Base-by-base conservation (phyloP, 2,888 invertebrate genomes). In the Drosophila colorata region DNA sequence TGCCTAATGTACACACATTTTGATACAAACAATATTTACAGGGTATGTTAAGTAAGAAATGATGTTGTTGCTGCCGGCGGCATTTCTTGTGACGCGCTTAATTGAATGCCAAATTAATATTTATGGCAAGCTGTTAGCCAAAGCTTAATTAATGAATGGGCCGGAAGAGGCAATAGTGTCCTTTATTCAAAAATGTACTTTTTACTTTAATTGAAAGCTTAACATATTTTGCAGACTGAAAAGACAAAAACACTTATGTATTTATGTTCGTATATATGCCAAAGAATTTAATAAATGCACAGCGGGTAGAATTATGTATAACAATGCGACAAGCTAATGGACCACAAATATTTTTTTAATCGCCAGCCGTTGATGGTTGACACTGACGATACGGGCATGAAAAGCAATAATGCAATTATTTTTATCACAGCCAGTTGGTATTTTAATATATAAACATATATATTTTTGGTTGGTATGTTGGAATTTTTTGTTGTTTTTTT, bases 81-180 rank as follows among this genome's bases (percentile, higher is more conserved):
- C 16, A 48, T 20, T 25, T 9, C 7, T 25, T 33, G 37, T 46
- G 74, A 35, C 57, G 31, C 37, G 63, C 59, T 44, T 66, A 74
- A 85, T 85, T 85, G 79, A 82, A 73, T 59, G 76, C 67, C 69
- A 78, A 86, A 86, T 81, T 77, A 79, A 86, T 82, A 81, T 86
- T 86, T 82, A 81, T 81, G 70, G 59, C 65, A 57, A 60, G 53
- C 68, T 72, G 64, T 78, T 71, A 69, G 59, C 40, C 44, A 47
- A 67, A 46, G 60, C 53, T 71, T 69, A 85, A 82, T 82, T 81
- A 81, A 79, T 81, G 69, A 81, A 76, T 33, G 69, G 28, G 46
- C 44, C 51, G 61, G 46, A 28, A 49, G 43, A 49, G 51, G 33
- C 37, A 13, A 23, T 43, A 53, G 52, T 31, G 40, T 20, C 9